Evolutionary conservation across 35 echinoderm and acorn worm genomes (phyloP).

Genomic region (Anneissia japonica): DNA sequence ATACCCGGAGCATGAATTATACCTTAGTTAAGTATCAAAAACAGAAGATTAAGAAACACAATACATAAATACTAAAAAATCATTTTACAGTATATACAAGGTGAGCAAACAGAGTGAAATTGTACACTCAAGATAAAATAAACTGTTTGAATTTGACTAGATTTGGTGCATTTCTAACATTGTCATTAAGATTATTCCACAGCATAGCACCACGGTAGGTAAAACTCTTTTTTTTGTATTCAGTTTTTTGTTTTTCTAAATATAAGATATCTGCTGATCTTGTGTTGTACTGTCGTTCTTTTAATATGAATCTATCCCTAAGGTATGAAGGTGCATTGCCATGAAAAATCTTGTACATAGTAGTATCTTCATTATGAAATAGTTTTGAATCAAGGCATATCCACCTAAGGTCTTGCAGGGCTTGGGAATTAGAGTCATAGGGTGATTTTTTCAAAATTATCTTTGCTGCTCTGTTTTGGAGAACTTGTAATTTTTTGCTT

Average conservation of each 20-base stretch:
- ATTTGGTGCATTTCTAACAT: too few relatives aligned
- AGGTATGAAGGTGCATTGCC: not conserved
- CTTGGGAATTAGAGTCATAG: not conserved
- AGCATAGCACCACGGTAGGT: too few relatives aligned
- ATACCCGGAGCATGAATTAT: too few relatives aligned
- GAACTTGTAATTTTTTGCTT: not conserved
- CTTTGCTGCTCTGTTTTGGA: conserved; percentile 3
- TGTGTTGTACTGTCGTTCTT: not conserved
- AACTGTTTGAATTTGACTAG: too few relatives aligned
- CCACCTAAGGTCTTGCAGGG: too few relatives aligned
- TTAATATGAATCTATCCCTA: not conserved
- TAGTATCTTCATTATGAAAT: not conserved
- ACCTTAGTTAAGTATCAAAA: too few relatives aligned
- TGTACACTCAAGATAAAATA: too few relatives aligned
- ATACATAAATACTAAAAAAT: too few relatives aligned
- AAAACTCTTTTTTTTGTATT: not conserved
- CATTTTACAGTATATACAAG: too few relatives aligned
- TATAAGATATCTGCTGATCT: not conserved
- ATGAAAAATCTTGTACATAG: not conserved
- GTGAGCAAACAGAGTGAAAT: too few relatives aligned
- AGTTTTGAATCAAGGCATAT: not conserved
- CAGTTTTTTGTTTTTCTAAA: not conserved
- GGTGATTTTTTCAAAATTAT: not conserved
- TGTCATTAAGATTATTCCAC: too few relatives aligned
- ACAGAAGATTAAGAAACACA: too few relatives aligned